phyloP scores from a whole-genome alignment of 2,113 vertebrate species.

The Indicator indicator region DNA sequence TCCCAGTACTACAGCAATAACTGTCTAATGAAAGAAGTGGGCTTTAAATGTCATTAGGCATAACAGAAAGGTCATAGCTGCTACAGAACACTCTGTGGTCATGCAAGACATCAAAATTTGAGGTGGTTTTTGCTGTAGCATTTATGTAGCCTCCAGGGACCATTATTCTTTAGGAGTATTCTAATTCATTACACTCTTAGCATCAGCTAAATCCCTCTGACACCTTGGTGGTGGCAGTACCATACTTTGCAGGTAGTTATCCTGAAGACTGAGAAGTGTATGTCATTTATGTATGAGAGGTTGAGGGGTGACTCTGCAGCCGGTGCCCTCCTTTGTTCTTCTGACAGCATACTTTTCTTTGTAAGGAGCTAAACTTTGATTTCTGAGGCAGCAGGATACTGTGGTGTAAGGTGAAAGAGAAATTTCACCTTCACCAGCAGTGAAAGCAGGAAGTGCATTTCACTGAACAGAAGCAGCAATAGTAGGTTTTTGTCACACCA shows the following conservation, averaged over 20 bases:
- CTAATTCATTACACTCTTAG: neutral
- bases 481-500: neutral
- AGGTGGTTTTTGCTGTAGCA: neutral
- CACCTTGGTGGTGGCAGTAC: neutral
- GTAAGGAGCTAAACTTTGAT: neutral
- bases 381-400: neutral
- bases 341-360: neutral
- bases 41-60: neutral
- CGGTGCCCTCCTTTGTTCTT: neutral
- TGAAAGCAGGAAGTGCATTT: neutral
- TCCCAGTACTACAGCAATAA: neutral
- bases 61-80: neutral
- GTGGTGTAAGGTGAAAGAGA: neutral
- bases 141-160: neutral
- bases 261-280: neutral
- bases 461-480: neutral
- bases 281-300: neutral
- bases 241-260: neutral
- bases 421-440: neutral
- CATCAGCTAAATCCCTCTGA: neutral
- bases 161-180: neutral
- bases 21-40: neutral
- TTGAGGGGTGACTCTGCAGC: neutral
- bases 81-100: neutral
- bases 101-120: neutral